phyloP scores from a whole-genome alignment of 2,888 invertebrate genomes.

The Smittia sp. region DNA sequence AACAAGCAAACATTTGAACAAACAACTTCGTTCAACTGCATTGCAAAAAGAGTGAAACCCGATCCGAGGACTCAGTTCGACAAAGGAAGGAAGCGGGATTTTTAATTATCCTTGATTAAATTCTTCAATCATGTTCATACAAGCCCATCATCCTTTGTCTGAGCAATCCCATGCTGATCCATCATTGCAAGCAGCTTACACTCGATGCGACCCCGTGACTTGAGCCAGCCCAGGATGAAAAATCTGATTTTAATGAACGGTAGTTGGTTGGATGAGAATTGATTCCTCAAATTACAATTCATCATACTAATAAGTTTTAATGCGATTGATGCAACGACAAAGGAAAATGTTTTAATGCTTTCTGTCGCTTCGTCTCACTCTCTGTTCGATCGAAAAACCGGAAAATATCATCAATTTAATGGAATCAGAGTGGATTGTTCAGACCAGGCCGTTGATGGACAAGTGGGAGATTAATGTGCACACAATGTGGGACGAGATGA shows the following conservation, averaged over 20 bases:
- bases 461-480: slow-evolving; percentile 26
- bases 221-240: not conserved
- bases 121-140: slow-evolving; percentile 7
- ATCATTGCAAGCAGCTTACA: slow-evolving; percentile 24
- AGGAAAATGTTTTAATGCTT: slow-evolving; percentile 9
- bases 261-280: slow-evolving; percentile 24
- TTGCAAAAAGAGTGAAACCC: not conserved
- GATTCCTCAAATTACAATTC: slow-evolving; percentile 39
- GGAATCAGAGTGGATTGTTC: slow-evolving; percentile 26
- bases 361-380: too few relatives aligned
- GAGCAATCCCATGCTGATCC: slow-evolving; percentile 8
- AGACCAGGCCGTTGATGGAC: not conserved
- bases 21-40: not conserved
- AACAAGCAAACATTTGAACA: too few relatives aligned
- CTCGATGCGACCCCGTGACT: not conserved
- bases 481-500: slow-evolving; percentile 13
- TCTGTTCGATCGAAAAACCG: slow-evolving; percentile 26
- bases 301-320: slow-evolving; percentile 40
- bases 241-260: slow-evolving; percentile 39
- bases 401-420: slow-evolving; percentile 42
- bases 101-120: slow-evolving; percentile 30
- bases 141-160: not conserved
- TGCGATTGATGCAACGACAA: slow-evolving; percentile 38
- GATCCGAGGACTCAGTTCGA: not conserved
- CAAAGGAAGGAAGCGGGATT: not conserved